Evolutionary conservation across 2,113 vertebrate genomes (phyloP).

Genomic region (Steatornis caripensis): DNA sequence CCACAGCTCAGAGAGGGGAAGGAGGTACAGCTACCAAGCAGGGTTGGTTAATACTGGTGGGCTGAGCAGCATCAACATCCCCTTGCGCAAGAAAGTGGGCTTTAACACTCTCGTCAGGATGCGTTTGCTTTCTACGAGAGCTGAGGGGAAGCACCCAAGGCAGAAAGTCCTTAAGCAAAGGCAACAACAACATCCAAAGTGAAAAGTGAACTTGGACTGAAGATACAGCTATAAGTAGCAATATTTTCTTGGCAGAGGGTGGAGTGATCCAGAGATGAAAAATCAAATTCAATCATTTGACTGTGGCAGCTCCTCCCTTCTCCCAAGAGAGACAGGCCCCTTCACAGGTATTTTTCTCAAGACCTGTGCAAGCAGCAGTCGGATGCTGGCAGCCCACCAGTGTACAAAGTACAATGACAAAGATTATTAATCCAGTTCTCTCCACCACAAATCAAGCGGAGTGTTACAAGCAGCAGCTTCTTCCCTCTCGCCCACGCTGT

Average conservation of each 20-base stretch:
- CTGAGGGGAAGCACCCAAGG: background rate
- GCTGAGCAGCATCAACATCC: slow-evolving; percentile 19
- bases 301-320: background rate
- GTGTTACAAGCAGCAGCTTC: background rate
- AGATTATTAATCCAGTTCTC: slow-evolving; percentile 15
- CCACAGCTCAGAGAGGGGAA: background rate
- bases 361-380: background rate
- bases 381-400: slow-evolving; percentile 48
- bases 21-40: background rate
- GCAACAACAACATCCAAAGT: background rate
- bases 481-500: background rate
- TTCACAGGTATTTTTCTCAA: background rate
- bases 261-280: background rate
- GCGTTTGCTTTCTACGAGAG: background rate
- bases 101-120: background rate
- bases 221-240: background rate
- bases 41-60: background rate
- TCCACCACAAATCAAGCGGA: background rate
- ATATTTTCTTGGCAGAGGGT: background rate
- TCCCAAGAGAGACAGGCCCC: background rate
- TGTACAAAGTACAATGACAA: background rate
- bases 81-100: background rate
- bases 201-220: background rate
- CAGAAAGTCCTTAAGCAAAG: background rate
- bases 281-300: background rate